Evolutionary conservation across 1,140 invertebrate genomes (phyloP).

Genomic region (Dryas iulia): DNA sequence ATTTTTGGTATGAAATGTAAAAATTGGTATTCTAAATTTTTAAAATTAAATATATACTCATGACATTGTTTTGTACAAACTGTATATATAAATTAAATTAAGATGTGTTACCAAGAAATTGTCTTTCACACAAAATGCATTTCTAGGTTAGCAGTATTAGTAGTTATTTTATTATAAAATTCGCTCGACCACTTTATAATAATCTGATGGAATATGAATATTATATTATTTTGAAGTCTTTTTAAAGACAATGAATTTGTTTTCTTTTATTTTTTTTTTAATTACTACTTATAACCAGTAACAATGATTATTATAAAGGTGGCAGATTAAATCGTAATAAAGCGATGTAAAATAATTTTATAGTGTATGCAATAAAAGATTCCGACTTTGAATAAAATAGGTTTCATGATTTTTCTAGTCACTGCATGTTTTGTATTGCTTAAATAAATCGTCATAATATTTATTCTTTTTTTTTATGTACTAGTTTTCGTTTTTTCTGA

Average conservation of each 20-base stretch:
- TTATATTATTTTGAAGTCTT: not conserved
- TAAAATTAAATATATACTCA: not conserved
- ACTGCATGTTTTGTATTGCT: constrained; percentile 50
- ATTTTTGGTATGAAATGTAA: not conserved
- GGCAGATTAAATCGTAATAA: constrained; percentile 19
- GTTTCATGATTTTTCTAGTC: constrained; percentile 68
- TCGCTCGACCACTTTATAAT: not conserved
- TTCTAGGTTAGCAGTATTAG: constrained; percentile 42
- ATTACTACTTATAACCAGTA: not conserved
- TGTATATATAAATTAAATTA: constrained; percentile 37
- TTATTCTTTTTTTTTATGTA: constrained; percentile 51
- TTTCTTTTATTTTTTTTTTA: not conserved
- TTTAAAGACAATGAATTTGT: too few species aligned
- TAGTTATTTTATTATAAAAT: not conserved
- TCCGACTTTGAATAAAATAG: constrained; percentile 41
- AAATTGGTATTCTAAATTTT: not conserved
- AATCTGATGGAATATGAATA: too few species aligned
- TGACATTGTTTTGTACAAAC: constrained; percentile 36
- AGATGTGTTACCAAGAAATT: constrained; percentile 31
- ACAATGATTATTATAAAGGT: not conserved
- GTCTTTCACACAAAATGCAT: constrained; percentile 45
- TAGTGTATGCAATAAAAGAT: constrained; percentile 25
- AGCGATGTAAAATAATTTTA: constrained; percentile 27
- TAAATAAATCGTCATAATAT: constrained; percentile 41
- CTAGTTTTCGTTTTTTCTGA: not conserved